Evolutionary conservation across 2,113 vertebrate genomes (phyloP).

Genomic region (Oncorhynchus nerka): DNA sequence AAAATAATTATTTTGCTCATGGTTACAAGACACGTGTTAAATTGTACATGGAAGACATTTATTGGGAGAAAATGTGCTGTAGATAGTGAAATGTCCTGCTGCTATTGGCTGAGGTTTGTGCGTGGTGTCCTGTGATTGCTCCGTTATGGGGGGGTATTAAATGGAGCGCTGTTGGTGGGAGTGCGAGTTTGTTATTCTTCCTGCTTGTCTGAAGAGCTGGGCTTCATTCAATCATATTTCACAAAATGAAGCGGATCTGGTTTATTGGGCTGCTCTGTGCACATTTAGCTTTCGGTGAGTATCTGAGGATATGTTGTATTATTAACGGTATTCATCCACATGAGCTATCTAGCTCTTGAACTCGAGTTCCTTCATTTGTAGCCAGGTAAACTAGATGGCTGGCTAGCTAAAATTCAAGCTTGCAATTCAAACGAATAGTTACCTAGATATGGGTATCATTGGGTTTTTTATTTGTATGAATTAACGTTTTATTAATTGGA

Average conservation of each 20-base stretch:
- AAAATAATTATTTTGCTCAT: slow-evolving; percentile 47
- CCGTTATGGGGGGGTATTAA: slow-evolving; percentile 42
- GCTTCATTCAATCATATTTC: slow-evolving; percentile 2
- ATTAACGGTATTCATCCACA: neutral
- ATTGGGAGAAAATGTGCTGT: slow-evolving; percentile 47
- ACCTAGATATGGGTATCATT: too few relatives aligned
- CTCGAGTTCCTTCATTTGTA: neutral
- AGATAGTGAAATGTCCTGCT: neutral
- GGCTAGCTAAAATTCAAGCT: neutral
- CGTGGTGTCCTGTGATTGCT: slow-evolving; percentile 89
- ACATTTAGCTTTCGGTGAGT: slow-evolving; percentile 86
- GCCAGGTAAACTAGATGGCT: neutral
- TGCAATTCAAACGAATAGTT: neutral
- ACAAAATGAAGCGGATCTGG: slow-evolving; percentile 82
- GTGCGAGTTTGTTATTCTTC: slow-evolving; percentile 32
- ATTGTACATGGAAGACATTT: slow-evolving; percentile 49
- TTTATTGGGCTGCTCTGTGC: slow-evolving; percentile 76
- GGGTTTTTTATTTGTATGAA: too few relatives aligned
- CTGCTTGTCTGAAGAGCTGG: slow-evolving; percentile 44
- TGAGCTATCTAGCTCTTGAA: neutral
- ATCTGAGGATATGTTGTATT: neutral
- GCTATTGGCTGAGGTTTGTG: slow-evolving; percentile 82
- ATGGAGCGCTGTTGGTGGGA: slow-evolving; percentile 46
- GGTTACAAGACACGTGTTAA: slow-evolving; percentile 51
- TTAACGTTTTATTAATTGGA: too few relatives aligned